phyloP scores from a whole-genome alignment of 2,113 vertebrate genomes.

The Myrmophylax atrothorax region DNA sequence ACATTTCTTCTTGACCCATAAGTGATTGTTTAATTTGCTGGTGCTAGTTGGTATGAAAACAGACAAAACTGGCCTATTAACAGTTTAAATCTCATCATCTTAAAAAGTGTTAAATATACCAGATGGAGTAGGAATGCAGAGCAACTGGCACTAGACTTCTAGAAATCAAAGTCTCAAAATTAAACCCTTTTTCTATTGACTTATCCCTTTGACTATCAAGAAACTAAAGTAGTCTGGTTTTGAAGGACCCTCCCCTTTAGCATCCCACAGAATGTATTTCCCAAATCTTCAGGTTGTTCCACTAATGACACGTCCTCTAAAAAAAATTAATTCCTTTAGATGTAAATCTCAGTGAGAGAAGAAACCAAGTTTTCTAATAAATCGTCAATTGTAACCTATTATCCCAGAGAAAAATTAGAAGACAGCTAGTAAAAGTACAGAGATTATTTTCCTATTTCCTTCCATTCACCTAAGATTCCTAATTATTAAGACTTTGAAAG shows the following conservation, averaged over 20 bases:
- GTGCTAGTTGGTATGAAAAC: background rate
- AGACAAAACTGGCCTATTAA: background rate
- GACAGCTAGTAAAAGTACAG: accelerated
- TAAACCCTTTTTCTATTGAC: background rate
- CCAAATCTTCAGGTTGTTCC: background rate
- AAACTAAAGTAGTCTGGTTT: background rate
- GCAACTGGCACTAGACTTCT: background rate
- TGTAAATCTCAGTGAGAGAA: background rate
- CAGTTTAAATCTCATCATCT: background rate
- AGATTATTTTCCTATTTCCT: background rate
- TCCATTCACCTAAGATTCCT: background rate
- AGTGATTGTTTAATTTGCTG: background rate
- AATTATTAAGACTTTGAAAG: background rate
- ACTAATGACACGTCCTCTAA: background rate
- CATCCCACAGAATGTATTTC: background rate
- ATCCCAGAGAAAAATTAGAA: background rate
- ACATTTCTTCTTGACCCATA: background rate
- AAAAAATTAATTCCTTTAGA: background rate
- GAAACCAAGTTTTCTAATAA: background rate
- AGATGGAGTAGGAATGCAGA: background rate
- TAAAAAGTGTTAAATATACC: background rate
- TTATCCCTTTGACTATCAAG: background rate
- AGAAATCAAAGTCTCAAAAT: background rate
- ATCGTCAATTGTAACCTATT: background rate
- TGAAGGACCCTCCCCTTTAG: background rate